Evolutionary conservation across 2,797 vertebrate genomes (phyloP), one percentile per base, ranked within the genome.

Genomic region (Triplophysa yarkandensis): DNA sequence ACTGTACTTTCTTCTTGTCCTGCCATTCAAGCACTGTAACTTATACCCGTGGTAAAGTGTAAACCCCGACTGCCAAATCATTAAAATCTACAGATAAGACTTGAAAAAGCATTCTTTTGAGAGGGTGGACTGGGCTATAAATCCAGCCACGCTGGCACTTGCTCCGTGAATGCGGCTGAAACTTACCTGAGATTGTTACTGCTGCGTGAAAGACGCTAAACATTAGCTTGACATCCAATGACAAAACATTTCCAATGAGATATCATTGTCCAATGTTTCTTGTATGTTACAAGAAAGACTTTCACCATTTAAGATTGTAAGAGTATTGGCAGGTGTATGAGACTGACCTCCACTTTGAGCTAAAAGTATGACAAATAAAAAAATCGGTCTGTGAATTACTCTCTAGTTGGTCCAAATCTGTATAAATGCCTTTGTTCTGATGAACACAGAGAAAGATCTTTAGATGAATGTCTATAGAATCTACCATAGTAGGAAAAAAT

Each of bases 51-150:
- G 80, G 82, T 76, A 83, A 84, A 76, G 74, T 68, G 78, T 70
- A 77, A 79, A 78, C 75, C 74, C 58, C 46, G 66, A 71, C 77
- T 62, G 71, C 68, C 78, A 82, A 74, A 79, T 85, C 83, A 81
- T 84, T 77, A 34, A 74, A 82, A 79, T 84, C 81, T 83, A 80
- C 78, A 81, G 84, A 83, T 83, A 84, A 85, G 82, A 77, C 76
- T 73, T 50, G 50, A 68, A 81, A 77, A 71, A 68, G 48, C 39
- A 68, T 80, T 76, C 77, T 79, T 79, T 72, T 71, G 43, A 78
- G 77, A 71, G 73, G 57, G 25, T 11, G 68, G 68, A 66, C 58
- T 44, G 54, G 71, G 74, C 77, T 19, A 52, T 82, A 77, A 79
- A 84, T 82, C 74, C 68, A 72, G 74, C 75, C 50, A 43, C 65